Evolutionary conservation across 1,140 invertebrate species (phyloP).

Genomic region (Drosophila eugracilis): DNA sequence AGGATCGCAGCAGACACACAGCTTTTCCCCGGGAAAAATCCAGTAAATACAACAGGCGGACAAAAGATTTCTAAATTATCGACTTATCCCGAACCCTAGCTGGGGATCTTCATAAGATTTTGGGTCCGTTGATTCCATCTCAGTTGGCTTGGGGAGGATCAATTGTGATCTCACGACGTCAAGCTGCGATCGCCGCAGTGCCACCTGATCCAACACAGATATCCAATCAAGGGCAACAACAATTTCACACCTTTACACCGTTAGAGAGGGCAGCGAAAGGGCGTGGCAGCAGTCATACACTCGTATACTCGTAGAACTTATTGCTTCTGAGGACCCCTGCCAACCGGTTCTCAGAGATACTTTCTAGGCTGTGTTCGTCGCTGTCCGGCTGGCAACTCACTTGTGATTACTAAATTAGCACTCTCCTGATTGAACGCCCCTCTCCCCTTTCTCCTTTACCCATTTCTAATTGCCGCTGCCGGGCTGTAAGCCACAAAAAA

Average conservation of each 20-base stretch:
- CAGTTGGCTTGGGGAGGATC: constrained; percentile 61
- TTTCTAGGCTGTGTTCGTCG: constrained; percentile 49
- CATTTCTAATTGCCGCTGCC: constrained; percentile 70
- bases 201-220: constrained; percentile 70
- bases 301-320: constrained; percentile 27
- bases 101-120: neutral
- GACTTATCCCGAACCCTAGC: constrained; percentile 6
- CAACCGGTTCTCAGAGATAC: constrained; percentile 54
- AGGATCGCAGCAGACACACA: constrained; percentile 14
- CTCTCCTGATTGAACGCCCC: constrained; percentile 65
- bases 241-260: constrained; percentile 73
- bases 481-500: constrained; percentile 30
- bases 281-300: constrained; percentile 17
- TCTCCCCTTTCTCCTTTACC: too few relatives aligned
- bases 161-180: constrained; percentile 72
- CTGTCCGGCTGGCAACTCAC: constrained; percentile 34
- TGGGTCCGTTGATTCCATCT: constrained; percentile 3
- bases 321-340: constrained; percentile 58
- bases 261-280: constrained; percentile 45
- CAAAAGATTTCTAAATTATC: constrained; percentile 78
- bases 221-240: constrained; percentile 49
- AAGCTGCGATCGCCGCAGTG: constrained; percentile 50
- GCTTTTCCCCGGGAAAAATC: constrained; percentile 35
- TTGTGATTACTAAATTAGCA: constrained; percentile 81
- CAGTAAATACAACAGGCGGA: constrained; percentile 19